Evolutionary conservation across 2,888 invertebrate genomes (phyloP).

Genomic region (Hanleya hanleyi): DNA sequence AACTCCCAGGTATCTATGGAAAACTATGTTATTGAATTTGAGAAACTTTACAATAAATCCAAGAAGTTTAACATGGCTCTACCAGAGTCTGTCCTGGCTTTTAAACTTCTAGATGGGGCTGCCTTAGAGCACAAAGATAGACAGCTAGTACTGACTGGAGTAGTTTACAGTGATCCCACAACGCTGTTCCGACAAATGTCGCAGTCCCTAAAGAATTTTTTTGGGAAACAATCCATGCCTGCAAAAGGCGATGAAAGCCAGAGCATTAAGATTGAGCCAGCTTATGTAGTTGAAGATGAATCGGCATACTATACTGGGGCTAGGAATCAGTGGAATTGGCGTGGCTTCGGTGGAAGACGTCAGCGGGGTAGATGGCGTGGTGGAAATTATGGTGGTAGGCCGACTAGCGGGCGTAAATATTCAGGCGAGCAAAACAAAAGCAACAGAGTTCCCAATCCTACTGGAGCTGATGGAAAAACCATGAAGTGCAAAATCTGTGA

Average conservation of each 20-base stretch:
- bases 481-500: constrained; percentile 9
- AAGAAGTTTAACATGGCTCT: constrained; percentile 28
- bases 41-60: constrained; percentile 16
- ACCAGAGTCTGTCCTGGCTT: constrained; percentile 26
- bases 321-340: too few relatives aligned
- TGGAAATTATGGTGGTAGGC: too few relatives aligned
- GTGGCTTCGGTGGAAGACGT: too few relatives aligned
- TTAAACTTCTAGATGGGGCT: constrained; percentile 17
- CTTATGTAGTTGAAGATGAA: too few relatives aligned
- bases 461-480: neutral
- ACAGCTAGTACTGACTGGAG: constrained; percentile 10
- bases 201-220: neutral
- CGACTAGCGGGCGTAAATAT: too few relatives aligned
- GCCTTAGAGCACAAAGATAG: constrained; percentile 11
- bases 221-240: constrained; percentile 1
- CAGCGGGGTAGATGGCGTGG: too few relatives aligned
- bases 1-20: constrained; percentile 20
- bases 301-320: too few relatives aligned
- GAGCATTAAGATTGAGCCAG: too few relatives aligned
- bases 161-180: neutral
- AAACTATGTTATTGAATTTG: constrained; percentile 30
- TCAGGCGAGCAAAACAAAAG: too few relatives aligned
- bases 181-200: neutral
- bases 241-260: too few relatives aligned
- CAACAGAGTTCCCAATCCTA: too few relatives aligned